Conservation (phyloP, 2,113 vertebrate species). For the Mustela nigripes region DNA sequence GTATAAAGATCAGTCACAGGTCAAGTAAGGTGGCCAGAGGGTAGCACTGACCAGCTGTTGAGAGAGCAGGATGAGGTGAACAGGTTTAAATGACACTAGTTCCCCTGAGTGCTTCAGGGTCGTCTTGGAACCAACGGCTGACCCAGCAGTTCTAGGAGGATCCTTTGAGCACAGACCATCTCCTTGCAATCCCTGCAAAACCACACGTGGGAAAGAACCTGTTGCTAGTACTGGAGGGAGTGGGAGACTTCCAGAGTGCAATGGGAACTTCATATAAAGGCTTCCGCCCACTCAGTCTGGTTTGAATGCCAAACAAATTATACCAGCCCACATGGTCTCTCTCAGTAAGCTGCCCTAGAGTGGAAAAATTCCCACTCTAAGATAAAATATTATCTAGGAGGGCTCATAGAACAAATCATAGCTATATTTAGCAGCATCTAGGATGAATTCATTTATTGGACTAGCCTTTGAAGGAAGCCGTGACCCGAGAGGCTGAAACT, state of each 20-base stretch:
- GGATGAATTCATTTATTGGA: background rate
- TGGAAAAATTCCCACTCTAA: background rate
- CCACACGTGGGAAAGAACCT: background rate
- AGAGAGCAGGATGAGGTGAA: background rate
- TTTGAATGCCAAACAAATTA: background rate
- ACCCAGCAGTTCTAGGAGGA: background rate
- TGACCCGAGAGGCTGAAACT: background rate
- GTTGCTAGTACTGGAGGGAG: background rate
- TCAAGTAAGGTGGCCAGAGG: background rate
- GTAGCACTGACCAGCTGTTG: background rate
- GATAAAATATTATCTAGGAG: background rate
- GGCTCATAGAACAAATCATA: background rate
- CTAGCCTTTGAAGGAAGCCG: background rate
- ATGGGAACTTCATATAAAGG: background rate
- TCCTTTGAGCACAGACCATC: background rate
- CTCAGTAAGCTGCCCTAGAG: background rate
- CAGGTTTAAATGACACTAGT: background rate
- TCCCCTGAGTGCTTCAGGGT: background rate
- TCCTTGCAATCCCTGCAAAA: background rate
- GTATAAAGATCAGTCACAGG: background rate
- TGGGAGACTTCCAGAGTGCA: background rate
- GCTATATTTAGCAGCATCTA: background rate
- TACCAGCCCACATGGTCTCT: background rate
- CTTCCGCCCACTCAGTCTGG: background rate
- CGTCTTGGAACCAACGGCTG: background rate